Evolutionary conservation across 2,113 vertebrate species (phyloP).

Genomic region (Blennius ocellaris): DNA sequence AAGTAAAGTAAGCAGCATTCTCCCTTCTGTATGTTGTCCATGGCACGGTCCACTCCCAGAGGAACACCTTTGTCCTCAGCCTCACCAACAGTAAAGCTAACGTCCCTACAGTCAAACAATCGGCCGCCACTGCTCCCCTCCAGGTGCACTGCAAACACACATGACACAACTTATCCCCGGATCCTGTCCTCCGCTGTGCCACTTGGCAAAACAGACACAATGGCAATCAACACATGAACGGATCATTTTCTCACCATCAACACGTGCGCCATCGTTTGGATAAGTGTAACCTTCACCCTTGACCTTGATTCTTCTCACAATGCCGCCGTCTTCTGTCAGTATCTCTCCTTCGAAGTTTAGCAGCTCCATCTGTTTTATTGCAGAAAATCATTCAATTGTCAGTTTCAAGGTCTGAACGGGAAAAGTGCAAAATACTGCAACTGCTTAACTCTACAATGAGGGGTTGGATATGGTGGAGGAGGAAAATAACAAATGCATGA

Average conservation of each 20-base stretch:
- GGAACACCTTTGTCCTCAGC: conserved; percentile 92
- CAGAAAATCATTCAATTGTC: conserved; percentile 3
- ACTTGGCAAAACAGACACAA: background rate
- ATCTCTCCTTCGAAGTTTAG: conserved; percentile 93
- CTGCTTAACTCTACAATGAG: background rate
- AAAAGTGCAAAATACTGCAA: conserved; percentile 29
- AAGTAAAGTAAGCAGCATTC: conserved; percentile 92
- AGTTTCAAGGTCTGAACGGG: background rate
- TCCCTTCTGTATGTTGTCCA: conserved; percentile 97
- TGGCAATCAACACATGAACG: background rate
- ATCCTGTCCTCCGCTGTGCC: background rate
- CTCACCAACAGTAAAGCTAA: conserved; percentile 90
- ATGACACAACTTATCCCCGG: background rate
- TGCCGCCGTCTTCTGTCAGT: conserved; percentile 92
- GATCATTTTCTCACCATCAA: conserved; percentile 84
- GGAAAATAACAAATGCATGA: no score
- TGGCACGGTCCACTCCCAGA: conserved; percentile 93
- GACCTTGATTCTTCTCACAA: conserved; percentile 91
- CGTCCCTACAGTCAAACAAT: conserved; percentile 90
- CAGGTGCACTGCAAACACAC: conserved; percentile 87
- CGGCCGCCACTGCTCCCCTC: conserved; percentile 86
- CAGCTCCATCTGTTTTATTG: conserved; percentile 88
- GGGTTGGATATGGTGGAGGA: no score
- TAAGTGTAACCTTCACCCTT: conserved; percentile 93
- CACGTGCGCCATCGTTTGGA: conserved; percentile 92